These are phyloP conservation scores for Turnix velox DNA, from an alignment of 2,113 vertebrate species.

Conservation along the genomic window DNA sequence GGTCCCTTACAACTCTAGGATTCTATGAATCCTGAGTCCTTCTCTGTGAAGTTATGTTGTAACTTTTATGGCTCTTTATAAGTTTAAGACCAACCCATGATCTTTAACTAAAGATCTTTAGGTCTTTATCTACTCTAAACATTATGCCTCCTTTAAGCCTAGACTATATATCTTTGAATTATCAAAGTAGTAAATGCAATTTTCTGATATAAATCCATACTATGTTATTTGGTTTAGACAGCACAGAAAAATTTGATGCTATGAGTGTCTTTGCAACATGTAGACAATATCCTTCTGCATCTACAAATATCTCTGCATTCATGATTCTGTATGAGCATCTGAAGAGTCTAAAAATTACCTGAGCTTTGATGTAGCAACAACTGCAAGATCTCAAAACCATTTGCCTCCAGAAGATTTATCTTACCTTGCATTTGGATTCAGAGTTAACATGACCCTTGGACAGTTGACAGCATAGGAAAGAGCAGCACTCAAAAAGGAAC, in stretches of 20 bases:
- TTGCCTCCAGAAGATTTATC: background rate
- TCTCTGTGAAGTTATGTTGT: background rate
- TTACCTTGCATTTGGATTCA: background rate
- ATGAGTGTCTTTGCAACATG: background rate
- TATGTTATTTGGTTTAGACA: background rate
- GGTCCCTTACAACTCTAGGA: too few relatives aligned
- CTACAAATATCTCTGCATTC: background rate
- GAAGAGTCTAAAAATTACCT: background rate
- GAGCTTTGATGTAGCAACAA: background rate
- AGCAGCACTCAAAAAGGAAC: background rate
- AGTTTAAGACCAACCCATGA: background rate
- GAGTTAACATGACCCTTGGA: background rate
- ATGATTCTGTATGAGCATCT: background rate
- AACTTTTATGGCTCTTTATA: background rate
- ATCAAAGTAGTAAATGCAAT: background rate
- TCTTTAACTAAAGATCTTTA: too few relatives aligned
- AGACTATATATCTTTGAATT: background rate
- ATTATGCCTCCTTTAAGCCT: background rate
- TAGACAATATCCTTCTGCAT: background rate
- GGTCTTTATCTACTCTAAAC: too few relatives aligned
- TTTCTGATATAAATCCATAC: background rate
- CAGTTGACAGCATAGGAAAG: background rate
- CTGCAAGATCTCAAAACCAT: background rate
- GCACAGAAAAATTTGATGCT: background rate
- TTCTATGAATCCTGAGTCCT: too few relatives aligned